Percentiles rank a stretch among this genome's conserved stretches.
phyloP scores from a whole-genome alignment of 2,888 invertebrate genomes.

The Meliscaeva auricollis region DNA sequence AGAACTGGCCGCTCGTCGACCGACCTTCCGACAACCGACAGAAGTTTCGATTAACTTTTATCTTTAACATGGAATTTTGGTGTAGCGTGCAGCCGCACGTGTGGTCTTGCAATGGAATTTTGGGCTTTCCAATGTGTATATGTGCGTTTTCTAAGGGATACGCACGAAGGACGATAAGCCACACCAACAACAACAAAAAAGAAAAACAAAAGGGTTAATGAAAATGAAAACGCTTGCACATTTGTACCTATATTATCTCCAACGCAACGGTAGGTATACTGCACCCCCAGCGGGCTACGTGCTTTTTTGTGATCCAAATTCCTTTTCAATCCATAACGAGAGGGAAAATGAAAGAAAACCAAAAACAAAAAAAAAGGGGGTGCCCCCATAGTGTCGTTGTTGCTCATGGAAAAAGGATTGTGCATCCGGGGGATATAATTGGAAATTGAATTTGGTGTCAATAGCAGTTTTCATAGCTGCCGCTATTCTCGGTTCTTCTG shows the following conservation, averaged over 20 bases:
- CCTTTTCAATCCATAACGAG: conserved; percentile 29
- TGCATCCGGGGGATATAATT: conserved; percentile 65
- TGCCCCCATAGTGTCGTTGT: background rate
- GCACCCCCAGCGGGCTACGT: conserved; percentile 28
- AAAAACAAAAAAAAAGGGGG: background rate
- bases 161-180: conserved; percentile 57
- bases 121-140: background rate
- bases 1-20: background rate
- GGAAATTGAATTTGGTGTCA: conserved; percentile 75
- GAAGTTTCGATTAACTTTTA: conserved; percentile 74
- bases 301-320: conserved; percentile 39
- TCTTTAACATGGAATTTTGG: conserved; percentile 66
- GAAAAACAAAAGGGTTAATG: conserved; percentile 52
- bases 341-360: background rate
- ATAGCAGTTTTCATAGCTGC: conserved; percentile 59
- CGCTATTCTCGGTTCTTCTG: background rate
- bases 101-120: conserved; percentile 65
- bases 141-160: conserved; percentile 41
- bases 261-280: conserved; percentile 32
- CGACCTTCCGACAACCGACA: background rate
- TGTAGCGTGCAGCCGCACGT: conserved; percentile 66
- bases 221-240: conserved; percentile 62
- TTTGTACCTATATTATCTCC: conserved; percentile 19
- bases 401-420: conserved; percentile 21
- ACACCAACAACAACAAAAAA: background rate